Evolutionary conservation across 92 coral and sea anemone species (phyloP).

Genomic region (Porites rus): DNA sequence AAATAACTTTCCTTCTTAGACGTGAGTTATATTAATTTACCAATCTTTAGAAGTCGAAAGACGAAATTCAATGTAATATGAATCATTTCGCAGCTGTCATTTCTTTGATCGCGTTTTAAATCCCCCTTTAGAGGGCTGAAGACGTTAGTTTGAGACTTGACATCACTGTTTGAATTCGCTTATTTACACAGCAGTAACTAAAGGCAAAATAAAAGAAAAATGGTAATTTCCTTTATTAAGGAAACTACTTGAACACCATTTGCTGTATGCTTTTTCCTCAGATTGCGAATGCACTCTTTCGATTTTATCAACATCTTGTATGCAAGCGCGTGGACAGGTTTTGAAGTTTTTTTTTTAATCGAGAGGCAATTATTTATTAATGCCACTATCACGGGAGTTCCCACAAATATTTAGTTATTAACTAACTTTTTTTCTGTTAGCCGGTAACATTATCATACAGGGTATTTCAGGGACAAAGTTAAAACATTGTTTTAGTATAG

Average conservation of each 20-base stretch:
- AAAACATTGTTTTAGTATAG: not conserved
- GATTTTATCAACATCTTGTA: too few species aligned
- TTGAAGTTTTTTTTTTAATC: not conserved
- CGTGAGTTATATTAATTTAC: not conserved
- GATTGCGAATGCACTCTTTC: too few species aligned
- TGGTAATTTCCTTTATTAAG: not conserved
- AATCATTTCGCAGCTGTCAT: not conserved
- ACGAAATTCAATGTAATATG: not conserved
- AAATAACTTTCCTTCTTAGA: not conserved
- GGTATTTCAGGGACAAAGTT: not conserved
- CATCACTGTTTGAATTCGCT: too few species aligned
- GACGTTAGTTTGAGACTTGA: not conserved
- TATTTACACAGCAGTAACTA: slow-evolving; percentile 15
- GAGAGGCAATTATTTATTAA: not conserved
- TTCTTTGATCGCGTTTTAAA: slow-evolving; percentile 17
- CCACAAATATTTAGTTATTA: not conserved
- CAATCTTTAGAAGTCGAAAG: slow-evolving; percentile 15
- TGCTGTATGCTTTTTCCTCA: too few species aligned
- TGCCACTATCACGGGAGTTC: not conserved
- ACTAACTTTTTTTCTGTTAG: not conserved
- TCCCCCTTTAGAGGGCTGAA: not conserved
- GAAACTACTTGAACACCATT: too few species aligned
- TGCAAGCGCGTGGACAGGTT: not conserved
- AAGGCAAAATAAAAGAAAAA: not conserved
- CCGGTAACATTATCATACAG: not conserved